A percentile compares a stretch with the other conserved stretches of the same genome.
These are phyloP conservation scores for Caenorhabditis angaria DNA, from an alignment of 2,888 invertebrate genomes.

Conservation along the genomic window DNA sequence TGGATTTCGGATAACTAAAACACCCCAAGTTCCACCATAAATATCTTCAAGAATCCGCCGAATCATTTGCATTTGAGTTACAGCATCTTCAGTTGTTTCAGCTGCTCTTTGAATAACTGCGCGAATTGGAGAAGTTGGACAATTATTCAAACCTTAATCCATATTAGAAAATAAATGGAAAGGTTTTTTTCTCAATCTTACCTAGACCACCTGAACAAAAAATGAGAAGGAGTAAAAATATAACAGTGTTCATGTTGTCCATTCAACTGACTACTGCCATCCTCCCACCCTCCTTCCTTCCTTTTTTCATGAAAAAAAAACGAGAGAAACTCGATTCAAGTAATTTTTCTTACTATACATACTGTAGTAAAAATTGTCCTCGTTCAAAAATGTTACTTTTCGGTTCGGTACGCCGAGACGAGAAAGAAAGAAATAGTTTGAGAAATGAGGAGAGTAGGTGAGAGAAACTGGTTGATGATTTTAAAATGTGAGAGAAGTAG, in stretches of 20 bases:
- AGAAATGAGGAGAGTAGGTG: neutral
- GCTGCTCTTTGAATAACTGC: conserved; percentile 63
- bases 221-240: neutral
- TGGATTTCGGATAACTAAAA: conserved; percentile 65
- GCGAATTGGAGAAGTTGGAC: conserved; percentile 63
- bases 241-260: neutral
- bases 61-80: conserved; percentile 67
- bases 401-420: neutral
- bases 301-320: neutral
- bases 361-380: neutral
- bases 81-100: conserved; percentile 54
- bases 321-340: conserved; percentile 1
- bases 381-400: neutral
- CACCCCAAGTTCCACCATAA: conserved; percentile 72
- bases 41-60: conserved; percentile 70
- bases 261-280: neutral
- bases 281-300: neutral
- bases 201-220: too few relatives aligned
- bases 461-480: neutral
- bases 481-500: neutral
- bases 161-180: neutral
- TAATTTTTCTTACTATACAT: neutral
- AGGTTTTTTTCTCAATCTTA: too few relatives aligned
- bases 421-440: neutral
- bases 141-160: conserved; percentile 65